These are phyloP conservation scores for Drosophila parvula DNA, from an alignment of 1,140 invertebrate genomes.

Conservation along the genomic window DNA sequence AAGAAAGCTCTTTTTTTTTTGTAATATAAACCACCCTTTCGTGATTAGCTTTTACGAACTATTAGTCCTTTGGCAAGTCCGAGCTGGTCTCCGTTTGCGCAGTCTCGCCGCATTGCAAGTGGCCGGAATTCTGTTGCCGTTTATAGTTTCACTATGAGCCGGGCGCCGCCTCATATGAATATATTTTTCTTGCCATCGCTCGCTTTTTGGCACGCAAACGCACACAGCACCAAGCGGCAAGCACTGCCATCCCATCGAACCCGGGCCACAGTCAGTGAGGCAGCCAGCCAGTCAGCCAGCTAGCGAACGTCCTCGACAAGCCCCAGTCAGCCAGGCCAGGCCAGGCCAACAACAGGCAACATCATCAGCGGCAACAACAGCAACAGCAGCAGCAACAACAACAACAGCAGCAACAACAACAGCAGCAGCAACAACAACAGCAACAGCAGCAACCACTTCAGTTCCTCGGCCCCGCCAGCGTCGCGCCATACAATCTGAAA, in stretches of 20 bases:
- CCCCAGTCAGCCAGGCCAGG: conserved; percentile 51
- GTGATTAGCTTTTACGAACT: neutral
- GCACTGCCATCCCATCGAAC: conserved; percentile 23
- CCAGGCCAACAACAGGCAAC: conserved; percentile 48
- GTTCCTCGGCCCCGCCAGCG: conserved; percentile 37
- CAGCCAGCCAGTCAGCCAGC: conserved; percentile 33
- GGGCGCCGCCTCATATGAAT: conserved; percentile 67
- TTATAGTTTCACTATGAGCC: conserved; percentile 69
- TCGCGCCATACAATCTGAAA: conserved; percentile 62
- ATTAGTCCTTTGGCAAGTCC: conserved; percentile 14
- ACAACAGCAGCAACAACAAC: conserved; percentile 40
- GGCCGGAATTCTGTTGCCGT: conserved; percentile 57
- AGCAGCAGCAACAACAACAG: conserved; percentile 24
- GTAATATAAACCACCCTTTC: too few relatives aligned
- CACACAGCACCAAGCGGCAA: conserved; percentile 51
- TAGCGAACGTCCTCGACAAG: conserved; percentile 75
- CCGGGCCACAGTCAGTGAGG: conserved; percentile 30
- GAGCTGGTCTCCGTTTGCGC: conserved; percentile 47
- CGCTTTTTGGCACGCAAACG: conserved; percentile 77
- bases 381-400: conserved; percentile 38
- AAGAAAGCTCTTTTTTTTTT: too few relatives aligned
- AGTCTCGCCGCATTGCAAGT: conserved; percentile 46
- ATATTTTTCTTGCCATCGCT: conserved; percentile 70
- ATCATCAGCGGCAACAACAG: conserved; percentile 27
- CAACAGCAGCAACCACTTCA: conserved; percentile 47